Evolutionary conservation across 2,113 vertebrate species (phyloP), one percentile per base, ranked within the genome.

Genomic region (Camelus dromedarius): DNA sequence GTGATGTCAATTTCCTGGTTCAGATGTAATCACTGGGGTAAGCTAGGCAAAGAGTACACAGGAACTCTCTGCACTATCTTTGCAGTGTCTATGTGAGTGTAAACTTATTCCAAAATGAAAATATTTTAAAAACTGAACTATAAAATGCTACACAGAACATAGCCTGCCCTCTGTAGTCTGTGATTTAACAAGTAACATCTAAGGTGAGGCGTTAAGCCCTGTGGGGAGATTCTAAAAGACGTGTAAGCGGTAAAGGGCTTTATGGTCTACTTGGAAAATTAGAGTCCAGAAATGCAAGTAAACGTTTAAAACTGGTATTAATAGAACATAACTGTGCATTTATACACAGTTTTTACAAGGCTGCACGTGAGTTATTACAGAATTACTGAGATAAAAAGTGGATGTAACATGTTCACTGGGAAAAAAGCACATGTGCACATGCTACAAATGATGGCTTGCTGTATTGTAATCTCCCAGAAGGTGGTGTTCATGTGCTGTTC

Each of bases 351-450:
- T 42, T 42, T 66, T 28, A 16, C 13, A 60, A 67, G 26, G 26
- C 19, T 7, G 12, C 62, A 18, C 1, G 22, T 42, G 50, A 54
- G 5, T 90, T 26, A 52, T 84, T 8, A 52, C 24, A 26, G 15
- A 42, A 66, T 7, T 42, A 16, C 32, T 32, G 48, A 32, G n/a
- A 22, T 56, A 35, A 32, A 52, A 67, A 67, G 18, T 10, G 12
- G n/a, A 19, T 32, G n/a, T 3, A 22, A 19, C 18, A 24, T 0
- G 3, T 11, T 54, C 13, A 24, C 0, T 32, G 18, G 26, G 18
- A 56, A 46, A 48, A 67, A n/a, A 79, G 15, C 28, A 11, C 6
- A 14, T 19, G 15, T 56, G 48, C 15, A 35, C 6, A 11, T 6
- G 9, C 28, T 66, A 11, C 22, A n/a, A 22, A n/a, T 0, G 2